Percentiles rank a stretch among this genome's conserved stretches.
Evolutionary conservation across 2,888 invertebrate species (phyloP).

Genomic region (Idaea dimidiata): DNA sequence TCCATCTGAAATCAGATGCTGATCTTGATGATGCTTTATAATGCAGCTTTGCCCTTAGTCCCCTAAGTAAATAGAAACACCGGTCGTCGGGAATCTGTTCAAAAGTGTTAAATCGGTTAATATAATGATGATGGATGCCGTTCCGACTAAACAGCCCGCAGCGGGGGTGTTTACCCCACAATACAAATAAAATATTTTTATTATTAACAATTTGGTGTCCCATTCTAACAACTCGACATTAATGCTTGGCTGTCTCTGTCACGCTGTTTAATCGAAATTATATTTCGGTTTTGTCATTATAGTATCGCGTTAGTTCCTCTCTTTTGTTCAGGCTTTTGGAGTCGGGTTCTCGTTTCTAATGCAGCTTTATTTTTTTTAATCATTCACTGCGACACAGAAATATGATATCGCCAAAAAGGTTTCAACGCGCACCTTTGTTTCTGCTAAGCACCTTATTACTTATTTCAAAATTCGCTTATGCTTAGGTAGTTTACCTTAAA

Average conservation of each 20-base stretch:
- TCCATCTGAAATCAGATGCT: neutral
- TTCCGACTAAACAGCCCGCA: conserved; percentile 76
- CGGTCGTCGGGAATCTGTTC: conserved; percentile 70
- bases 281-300: conserved; percentile 82
- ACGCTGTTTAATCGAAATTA: conserved; percentile 77
- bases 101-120: conserved; percentile 81
- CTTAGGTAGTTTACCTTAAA: neutral
- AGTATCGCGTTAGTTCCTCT: conserved; percentile 78
- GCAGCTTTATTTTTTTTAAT: conserved; percentile 65
- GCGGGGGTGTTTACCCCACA: conserved; percentile 80
- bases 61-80: conserved; percentile 49
- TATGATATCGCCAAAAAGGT: conserved; percentile 40
- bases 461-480: neutral
- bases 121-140: conserved; percentile 80
- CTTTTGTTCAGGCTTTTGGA: conserved; percentile 72
- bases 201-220: conserved; percentile 72
- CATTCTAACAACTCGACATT: conserved; percentile 52
- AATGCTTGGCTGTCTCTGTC: conserved; percentile 54
- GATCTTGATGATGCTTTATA: conserved; percentile 11
- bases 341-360: conserved; percentile 76
- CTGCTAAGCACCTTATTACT: neutral
- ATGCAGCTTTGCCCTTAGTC: conserved; percentile 37
- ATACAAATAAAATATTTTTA: conserved; percentile 81
- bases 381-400: conserved; percentile 58
- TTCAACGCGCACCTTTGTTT: conserved; percentile 2